phyloP scores from a whole-genome alignment of 1,140 invertebrate species.

The Penaeus chinensis region DNA sequence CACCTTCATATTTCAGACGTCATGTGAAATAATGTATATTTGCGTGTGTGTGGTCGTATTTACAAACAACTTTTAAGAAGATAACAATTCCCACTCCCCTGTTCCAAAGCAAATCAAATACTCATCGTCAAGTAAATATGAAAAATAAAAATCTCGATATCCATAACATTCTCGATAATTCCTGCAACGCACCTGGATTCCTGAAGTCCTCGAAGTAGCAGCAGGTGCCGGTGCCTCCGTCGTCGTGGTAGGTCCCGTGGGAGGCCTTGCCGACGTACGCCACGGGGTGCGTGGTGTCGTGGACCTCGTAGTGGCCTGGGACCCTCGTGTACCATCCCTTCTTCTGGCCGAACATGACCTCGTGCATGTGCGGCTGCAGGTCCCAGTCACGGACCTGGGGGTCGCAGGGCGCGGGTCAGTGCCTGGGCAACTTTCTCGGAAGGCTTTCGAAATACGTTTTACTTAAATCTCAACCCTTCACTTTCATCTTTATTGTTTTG shows the following conservation, averaged over 20 bases:
- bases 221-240: slow-evolving; percentile 64
- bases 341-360: slow-evolving; percentile 64
- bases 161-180: too few species aligned
- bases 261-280: slow-evolving; percentile 63
- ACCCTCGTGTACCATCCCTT: slow-evolving; percentile 64
- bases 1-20: neutral
- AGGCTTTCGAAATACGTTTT: neutral
- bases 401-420: neutral
- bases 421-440: neutral
- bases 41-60: neutral
- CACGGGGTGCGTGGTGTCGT: slow-evolving; percentile 61
- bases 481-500: too few species aligned
- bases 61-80: too few species aligned
- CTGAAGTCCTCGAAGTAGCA: slow-evolving; percentile 65
- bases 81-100: too few species aligned
- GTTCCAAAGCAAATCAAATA: neutral
- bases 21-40: neutral
- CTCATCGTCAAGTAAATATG: neutral
- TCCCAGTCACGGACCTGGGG: slow-evolving; percentile 52
- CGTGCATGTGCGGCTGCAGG: slow-evolving; percentile 56
- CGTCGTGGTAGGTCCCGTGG: slow-evolving; percentile 64
- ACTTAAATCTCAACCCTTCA: too few species aligned
- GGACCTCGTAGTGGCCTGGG: slow-evolving; percentile 62
- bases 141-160: too few species aligned
- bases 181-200: slow-evolving; percentile 55